Evolutionary conservation across 2,888 invertebrate genomes (phyloP).

Genomic region (Metopia argyrocephala): DNA sequence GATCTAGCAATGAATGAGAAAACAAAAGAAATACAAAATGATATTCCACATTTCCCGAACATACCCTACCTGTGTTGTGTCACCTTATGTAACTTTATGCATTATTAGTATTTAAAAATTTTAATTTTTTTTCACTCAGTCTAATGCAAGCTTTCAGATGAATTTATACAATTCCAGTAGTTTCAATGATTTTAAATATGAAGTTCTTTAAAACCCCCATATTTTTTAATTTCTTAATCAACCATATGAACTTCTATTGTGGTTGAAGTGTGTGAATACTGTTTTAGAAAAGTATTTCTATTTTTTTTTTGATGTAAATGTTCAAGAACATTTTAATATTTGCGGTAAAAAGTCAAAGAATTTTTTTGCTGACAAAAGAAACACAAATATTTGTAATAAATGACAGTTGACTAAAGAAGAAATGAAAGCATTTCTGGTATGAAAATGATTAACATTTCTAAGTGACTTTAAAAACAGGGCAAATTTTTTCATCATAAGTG

Average conservation of each 20-base stretch:
- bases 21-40: no score
- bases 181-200: neutral
- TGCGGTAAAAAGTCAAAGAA: conserved; percentile 66
- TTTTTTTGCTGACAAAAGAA: conserved; percentile 75
- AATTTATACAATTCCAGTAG: neutral
- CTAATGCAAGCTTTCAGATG: no score
- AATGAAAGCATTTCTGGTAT: conserved; percentile 3
- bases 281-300: neutral
- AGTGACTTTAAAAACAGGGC: conserved; percentile 12
- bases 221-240: no score
- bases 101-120: neutral
- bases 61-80: no score
- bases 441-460: conserved; percentile 44
- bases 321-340: conserved; percentile 70
- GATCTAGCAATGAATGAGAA: no score
- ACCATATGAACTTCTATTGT: neutral
- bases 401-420: conserved; percentile 34
- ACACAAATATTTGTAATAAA: conserved; percentile 72
- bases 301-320: conserved; percentile 57
- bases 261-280: neutral
- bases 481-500: conserved; percentile 16
- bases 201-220: neutral
- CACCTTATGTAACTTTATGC: no score
- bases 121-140: neutral
- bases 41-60: no score